Conservation (phyloP, 2,113 vertebrate species). For the Cardinalis cardinalis region DNA sequence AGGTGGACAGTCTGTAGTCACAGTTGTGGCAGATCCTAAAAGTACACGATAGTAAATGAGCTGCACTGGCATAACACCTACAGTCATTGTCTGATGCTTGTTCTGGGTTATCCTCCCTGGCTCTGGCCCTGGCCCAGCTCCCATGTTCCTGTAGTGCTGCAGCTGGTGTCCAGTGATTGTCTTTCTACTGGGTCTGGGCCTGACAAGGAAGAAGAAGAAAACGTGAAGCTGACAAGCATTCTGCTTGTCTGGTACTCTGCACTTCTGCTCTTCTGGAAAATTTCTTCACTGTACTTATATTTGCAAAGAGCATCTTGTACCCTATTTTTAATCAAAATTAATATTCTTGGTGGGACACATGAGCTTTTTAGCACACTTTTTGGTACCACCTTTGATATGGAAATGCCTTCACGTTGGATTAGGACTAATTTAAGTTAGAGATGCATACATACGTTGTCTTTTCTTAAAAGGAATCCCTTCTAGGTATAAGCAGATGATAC, state of each 20-base stretch:
- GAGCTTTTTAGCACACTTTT: not conserved
- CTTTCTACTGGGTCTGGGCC: not conserved
- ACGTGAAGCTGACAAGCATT: not conserved
- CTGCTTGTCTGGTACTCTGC: not conserved
- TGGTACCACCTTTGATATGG: not conserved
- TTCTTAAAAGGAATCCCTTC: not conserved
- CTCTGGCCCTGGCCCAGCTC: not conserved
- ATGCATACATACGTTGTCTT: not conserved
- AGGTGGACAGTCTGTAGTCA: not conserved
- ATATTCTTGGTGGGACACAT: not conserved
- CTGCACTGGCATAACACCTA: fast-evolving
- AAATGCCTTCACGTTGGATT: not conserved
- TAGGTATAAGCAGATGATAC: not conserved
- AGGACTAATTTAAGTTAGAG: not conserved
- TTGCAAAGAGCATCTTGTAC: not conserved
- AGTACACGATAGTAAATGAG: fast-evolving
- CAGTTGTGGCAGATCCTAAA: not conserved
- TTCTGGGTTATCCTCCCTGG: not conserved
- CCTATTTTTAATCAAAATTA: not conserved
- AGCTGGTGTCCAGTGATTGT: not conserved
- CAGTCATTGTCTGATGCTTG: not conserved
- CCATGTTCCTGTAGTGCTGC: fast-evolving
- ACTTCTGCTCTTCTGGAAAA: not conserved
- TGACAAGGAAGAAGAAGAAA: not conserved
- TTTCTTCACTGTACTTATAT: not conserved